Evolutionary conservation across 1,140 invertebrate species (phyloP).

Genomic region (Neocloeon triangulifer): DNA sequence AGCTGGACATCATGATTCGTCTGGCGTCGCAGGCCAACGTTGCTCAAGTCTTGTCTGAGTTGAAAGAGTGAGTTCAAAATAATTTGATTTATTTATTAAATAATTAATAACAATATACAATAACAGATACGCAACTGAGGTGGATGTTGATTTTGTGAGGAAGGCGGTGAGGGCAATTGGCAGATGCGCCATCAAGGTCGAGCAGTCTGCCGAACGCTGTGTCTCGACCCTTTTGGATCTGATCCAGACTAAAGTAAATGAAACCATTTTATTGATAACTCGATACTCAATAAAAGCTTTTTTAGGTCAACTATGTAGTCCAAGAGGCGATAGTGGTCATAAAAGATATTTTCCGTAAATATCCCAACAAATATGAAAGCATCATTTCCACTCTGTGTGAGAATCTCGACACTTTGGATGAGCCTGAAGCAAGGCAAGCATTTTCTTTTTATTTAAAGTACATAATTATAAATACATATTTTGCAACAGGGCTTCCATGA

Average conservation of each 20-base stretch:
- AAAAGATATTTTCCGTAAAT: constrained; percentile 99
- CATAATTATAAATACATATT: constrained; percentile 5
- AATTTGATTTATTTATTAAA: constrained; percentile 1
- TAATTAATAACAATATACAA: neutral
- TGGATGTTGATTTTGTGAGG: constrained; percentile 99
- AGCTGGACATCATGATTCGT: constrained; percentile 98
- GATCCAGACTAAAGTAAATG: constrained; percentile 86
- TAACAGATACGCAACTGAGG: constrained; percentile 77
- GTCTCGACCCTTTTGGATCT: constrained; percentile 96
- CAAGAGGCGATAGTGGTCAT: constrained; percentile 99
- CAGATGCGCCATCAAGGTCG: constrained; percentile 98
- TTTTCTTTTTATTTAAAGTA: constrained; percentile 1
- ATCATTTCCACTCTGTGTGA: constrained; percentile 99
- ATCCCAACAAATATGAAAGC: constrained; percentile 99
- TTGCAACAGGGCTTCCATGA: constrained; percentile 77
- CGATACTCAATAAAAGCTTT: neutral
- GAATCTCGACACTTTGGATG: constrained; percentile 95
- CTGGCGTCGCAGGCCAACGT: constrained; percentile 96
- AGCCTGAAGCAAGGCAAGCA: constrained; percentile 71
- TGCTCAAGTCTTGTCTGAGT: constrained; percentile 90
- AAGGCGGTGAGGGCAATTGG: constrained; percentile 97
- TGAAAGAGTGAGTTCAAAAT: constrained; percentile 81
- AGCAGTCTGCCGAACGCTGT: constrained; percentile 93
- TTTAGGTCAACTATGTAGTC: constrained; percentile 88
- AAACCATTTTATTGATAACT: neutral